Conservation (phyloP, 1,140 invertebrate genomes). For the Drosophila mojavensis region DNA sequence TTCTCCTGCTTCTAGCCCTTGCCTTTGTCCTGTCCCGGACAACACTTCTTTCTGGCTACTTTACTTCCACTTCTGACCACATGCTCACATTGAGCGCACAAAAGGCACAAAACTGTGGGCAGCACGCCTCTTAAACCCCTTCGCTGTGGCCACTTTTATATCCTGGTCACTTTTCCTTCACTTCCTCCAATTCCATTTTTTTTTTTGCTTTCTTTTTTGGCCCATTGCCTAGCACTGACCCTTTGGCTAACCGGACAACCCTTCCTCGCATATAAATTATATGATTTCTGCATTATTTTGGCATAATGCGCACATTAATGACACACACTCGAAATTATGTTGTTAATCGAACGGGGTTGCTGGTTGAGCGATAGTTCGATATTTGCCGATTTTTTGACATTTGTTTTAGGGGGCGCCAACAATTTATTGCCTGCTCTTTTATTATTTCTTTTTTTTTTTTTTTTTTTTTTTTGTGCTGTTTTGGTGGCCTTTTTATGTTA, state of each 20-base stretch:
- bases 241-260: conserved; percentile 42
- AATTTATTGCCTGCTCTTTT: conserved; percentile 62
- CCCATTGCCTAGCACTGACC: conserved; percentile 37
- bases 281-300: conserved; percentile 81
- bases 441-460: neutral
- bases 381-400: conserved; percentile 21
- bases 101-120: conserved; percentile 21
- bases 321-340: conserved; percentile 74
- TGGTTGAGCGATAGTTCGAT: neutral
- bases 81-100: conserved; percentile 62
- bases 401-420: conserved; percentile 27
- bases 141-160: conserved; percentile 71
- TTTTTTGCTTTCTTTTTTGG: conserved; percentile 20
- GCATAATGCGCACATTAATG: conserved; percentile 80
- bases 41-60: conserved; percentile 52
- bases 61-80: conserved; percentile 62
- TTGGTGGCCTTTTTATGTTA: conserved; percentile 70
- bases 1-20: conserved; percentile 16
- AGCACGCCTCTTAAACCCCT: conserved; percentile 70
- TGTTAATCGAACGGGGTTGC: conserved; percentile 65
- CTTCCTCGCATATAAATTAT: conserved; percentile 68
- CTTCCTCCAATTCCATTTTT: neutral
- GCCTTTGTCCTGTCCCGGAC: conserved; percentile 20
- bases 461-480: conserved; percentile 9
- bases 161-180: conserved; percentile 37